A percentile compares a stretch with the other conserved stretches of the same genome.
phyloP scores from a whole-genome alignment of 2,888 invertebrate species.

The Trachelus stipa region DNA sequence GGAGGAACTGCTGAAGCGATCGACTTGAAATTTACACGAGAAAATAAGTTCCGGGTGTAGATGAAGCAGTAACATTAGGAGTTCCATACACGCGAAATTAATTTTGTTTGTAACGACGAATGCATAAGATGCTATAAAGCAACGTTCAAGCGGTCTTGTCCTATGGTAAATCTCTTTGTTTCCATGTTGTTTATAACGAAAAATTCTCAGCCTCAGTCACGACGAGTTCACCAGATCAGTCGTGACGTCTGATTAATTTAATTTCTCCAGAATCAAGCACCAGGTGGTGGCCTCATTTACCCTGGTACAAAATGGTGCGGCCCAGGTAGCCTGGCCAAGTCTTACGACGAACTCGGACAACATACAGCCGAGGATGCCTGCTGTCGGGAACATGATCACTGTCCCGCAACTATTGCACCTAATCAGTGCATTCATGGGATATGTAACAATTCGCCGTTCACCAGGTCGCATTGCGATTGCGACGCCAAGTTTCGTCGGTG shows the following conservation, averaged over 20 bases:
- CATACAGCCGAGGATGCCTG: slow-evolving; percentile 77
- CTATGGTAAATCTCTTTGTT: neutral
- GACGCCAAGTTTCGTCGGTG: slow-evolving; percentile 79
- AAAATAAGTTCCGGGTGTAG: neutral
- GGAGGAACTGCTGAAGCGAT: no score
- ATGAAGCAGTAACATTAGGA: neutral
- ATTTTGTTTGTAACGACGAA: neutral
- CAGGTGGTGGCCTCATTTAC: slow-evolving; percentile 58
- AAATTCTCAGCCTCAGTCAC: neutral
- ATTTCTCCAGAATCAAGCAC: slow-evolving; percentile 45
- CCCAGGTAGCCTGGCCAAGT: slow-evolving; percentile 74
- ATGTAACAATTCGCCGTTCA: slow-evolving; percentile 77
- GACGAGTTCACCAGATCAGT: neutral
- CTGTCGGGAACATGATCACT: slow-evolving; percentile 80
- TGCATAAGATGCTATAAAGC: neutral
- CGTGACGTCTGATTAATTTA: neutral
- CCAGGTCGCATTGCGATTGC: slow-evolving; percentile 81
- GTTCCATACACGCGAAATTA: neutral
- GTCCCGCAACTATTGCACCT: slow-evolving; percentile 72
- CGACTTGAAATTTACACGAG: neutral
- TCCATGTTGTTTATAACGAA: no score
- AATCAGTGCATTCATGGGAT: slow-evolving; percentile 74
- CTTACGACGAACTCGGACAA: slow-evolving; percentile 75
- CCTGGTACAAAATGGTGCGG: slow-evolving; percentile 86
- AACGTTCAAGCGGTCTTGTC: neutral